phyloP scores from a whole-genome alignment of 23 tunicate species.

The Oikopleura dioica region DNA sequence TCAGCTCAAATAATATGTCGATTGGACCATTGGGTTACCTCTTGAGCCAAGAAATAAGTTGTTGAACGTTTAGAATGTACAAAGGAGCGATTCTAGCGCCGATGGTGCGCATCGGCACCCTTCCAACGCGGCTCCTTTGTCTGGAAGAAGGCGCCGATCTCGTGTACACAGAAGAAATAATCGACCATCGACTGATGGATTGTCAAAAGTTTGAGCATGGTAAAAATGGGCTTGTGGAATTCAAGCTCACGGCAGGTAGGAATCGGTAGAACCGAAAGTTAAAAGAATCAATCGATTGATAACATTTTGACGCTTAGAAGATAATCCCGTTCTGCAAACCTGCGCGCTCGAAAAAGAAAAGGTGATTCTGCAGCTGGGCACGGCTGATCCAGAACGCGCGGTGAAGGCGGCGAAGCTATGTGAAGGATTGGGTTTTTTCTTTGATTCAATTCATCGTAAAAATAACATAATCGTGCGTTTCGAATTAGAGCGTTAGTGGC shows the following conservation, averaged over 20 bases:
- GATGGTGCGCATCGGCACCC: slow-evolving; percentile 72
- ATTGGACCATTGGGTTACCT: too few relatives aligned
- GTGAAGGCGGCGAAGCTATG: slow-evolving; percentile 56
- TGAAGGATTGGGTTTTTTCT: too few relatives aligned
- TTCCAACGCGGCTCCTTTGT: slow-evolving; percentile 66
- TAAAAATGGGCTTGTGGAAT: too few relatives aligned
- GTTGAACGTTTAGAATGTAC: too few relatives aligned
- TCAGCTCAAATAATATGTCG: too few relatives aligned
- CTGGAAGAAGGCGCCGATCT: slow-evolving; percentile 71
- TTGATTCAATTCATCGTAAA: too few relatives aligned
- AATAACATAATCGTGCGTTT: too few relatives aligned
- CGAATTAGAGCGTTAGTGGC: too few relatives aligned
- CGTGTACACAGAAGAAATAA: slow-evolving; percentile 76
- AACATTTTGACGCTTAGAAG: too few relatives aligned
- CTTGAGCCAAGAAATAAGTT: too few relatives aligned
- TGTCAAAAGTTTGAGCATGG: slow-evolving; percentile 61
- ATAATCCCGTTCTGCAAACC: slow-evolving; percentile 61
- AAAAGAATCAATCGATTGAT: too few relatives aligned
- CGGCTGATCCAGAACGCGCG: slow-evolving; percentile 69
- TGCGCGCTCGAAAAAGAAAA: slow-evolving; percentile 34
- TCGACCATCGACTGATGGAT: slow-evolving; percentile 53
- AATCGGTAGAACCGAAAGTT: neutral
- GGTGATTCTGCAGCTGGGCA: slow-evolving; percentile 87
- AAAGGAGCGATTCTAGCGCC: slow-evolving; percentile 41
- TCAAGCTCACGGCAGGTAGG: too few relatives aligned